Conservation (phyloP, 1,140 invertebrate species). For the silkworm (Bombyx mori) region ASM3026992v2 NC_085116.1:10186001-10186500, state of each 20-base stretch:
- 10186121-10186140: conserved; percentile 8
- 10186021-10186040: too few species aligned
- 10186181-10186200: conserved; percentile 24
- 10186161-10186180: conserved; percentile 39
- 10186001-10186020: too few species aligned
- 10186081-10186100: conserved; percentile 18
- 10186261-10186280: conserved; percentile 22
- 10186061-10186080: conserved; percentile 24
- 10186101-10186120: conserved; percentile 3
- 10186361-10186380: too few species aligned
- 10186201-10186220: conserved; percentile 63
- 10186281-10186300: conserved; percentile 57
- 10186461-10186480: too few species aligned
- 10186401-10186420: too few species aligned
- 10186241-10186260: conserved; percentile 27
- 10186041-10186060: too few species aligned
- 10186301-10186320: conserved; percentile 39
- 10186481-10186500: too few species aligned
- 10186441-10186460: too few species aligned
- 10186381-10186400: too few species aligned
- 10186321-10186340: too few species aligned
- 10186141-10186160: conserved; percentile 32
- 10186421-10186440: too few species aligned
- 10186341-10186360: too few species aligned
- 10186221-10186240: conserved; percentile 54